Evolutionary conservation across 2,113 vertebrate species (phyloP).

Genomic region (Salvator merianae): DNA sequence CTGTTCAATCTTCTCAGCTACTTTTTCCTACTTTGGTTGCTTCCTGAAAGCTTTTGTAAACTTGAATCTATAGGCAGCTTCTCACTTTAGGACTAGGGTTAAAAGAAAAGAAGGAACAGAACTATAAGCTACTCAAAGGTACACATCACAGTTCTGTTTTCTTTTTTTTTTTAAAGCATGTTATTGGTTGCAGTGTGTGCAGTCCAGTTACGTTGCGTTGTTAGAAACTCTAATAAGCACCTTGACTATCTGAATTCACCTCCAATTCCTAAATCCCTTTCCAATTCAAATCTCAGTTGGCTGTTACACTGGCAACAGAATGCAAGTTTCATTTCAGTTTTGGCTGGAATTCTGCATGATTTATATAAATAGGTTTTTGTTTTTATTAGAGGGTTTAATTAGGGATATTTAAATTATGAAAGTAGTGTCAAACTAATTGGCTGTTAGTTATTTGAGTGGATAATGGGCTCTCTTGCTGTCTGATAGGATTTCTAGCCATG

Average conservation of each 20-base stretch:
- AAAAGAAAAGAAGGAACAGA: no score
- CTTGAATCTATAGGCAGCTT: no score
- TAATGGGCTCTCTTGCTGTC: conserved; percentile 10
- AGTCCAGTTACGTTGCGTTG: no score
- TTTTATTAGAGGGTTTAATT: conserved; percentile 7
- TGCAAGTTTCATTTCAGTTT: not conserved
- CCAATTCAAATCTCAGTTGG: not conserved
- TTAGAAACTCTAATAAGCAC: not conserved
- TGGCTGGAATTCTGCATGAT: conserved; percentile 23
- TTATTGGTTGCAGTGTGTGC: not conserved
- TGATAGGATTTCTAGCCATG: not conserved
- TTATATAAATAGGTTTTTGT: conserved; percentile 11
- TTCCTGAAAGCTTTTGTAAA: no score
- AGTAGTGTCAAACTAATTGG: conserved; percentile 22
- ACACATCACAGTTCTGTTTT: no score
- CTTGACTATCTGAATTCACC: not conserved
- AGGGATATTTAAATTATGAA: conserved; percentile 21
- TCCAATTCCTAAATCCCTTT: not conserved
- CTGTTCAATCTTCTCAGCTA: no score
- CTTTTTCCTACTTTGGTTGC: no score
- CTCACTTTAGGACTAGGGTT: no score
- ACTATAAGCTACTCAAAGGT: no score
- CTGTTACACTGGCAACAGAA: not conserved
- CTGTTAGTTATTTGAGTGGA: conserved; percentile 17
- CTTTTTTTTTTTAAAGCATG: no score